Base-by-base conservation (phyloP, 2,797 vertebrate genomes). In the Bovichtus variegatus region DNA sequence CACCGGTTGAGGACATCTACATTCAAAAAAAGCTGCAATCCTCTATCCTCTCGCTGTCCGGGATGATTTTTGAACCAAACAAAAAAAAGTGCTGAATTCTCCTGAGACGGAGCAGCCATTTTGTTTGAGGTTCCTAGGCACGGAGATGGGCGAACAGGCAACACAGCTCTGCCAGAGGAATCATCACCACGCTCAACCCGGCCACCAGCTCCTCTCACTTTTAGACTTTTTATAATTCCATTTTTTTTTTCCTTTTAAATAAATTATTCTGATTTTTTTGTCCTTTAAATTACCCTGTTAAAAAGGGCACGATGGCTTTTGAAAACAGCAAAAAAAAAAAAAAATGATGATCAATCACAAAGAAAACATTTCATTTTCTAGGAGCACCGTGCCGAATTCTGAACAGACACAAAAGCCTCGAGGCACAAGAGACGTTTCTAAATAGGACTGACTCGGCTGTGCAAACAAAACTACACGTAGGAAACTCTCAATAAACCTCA, bases 401-500 rank as follows among this genome's bases (percentile, higher is more conserved):
- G 78, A 90, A 88, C 80, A 78, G 84, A 92, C 84, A 89, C 82
- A 70, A 88, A 90, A 84, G 86, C 89, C 87, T 91, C 11, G 78
- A 91, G 91, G 88, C 87, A 94, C 87, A 91, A 86, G 76, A 93
- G 82, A 94, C 90, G 58, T 83, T 74, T 91, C 88, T 89, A 92
- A 89, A 91, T 86, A 84, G 75, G 83, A 84, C 80, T 31, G 77
- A 93, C 92, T 84, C 87, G 27, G 76, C 73, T 92, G 93, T 93
- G 94, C 92, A 94, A 93, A 93, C 90, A 80, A 9, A 94, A 93
- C 89, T 80, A 93, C 92, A 91, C 82, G 65, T 76, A 76, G 76
- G 43, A 93, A 93, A 94, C 91, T 89, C 87, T 91, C 71, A 85
- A 88, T 80, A 84, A 91, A 91, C 82, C 74, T 82, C 90, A 95